These are phyloP conservation scores for Vulpes vulpes DNA, from an alignment of 2,113 vertebrate species.

Conservation along the genomic window DNA sequence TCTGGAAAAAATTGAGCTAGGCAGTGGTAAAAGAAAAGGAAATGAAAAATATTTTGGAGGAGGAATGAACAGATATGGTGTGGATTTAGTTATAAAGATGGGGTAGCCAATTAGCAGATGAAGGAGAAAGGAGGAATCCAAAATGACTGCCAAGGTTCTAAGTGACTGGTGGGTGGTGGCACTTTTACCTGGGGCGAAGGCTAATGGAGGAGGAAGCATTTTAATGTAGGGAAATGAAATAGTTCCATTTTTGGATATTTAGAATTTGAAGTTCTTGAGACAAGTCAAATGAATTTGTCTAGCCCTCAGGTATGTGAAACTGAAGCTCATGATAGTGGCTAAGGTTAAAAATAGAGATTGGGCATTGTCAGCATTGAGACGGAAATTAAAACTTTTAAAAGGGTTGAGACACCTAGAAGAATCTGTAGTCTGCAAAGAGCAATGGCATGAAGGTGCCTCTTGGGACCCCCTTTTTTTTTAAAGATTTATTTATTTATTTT, in stretches of 20 bases:
- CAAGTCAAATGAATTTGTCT: neutral
- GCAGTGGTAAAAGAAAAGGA: neutral
- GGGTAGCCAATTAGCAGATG: neutral
- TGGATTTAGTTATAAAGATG: neutral
- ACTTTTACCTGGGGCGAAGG: neutral
- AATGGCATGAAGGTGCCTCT: neutral
- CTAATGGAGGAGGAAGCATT: neutral
- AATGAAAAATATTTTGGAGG: neutral
- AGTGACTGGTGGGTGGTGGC: neutral
- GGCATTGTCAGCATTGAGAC: neutral
- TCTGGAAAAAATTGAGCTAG: neutral
- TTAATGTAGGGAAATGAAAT: neutral
- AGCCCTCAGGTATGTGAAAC: neutral
- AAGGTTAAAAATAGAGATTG: neutral
- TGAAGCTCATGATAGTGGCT: neutral
- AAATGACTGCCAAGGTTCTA: neutral
- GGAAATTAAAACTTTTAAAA: neutral
- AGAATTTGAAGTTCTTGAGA: slow-evolving; percentile 14
- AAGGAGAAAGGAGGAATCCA: neutral
- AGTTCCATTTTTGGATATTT: neutral
- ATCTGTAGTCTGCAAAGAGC: neutral
- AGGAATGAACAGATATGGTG: neutral
- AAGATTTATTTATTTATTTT: neutral
- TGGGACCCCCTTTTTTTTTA: neutral
- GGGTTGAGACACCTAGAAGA: neutral